These are phyloP conservation scores for Oncorhynchus kisutch DNA, from an alignment of 2,113 vertebrate genomes.

Conservation along the genomic window DNA sequence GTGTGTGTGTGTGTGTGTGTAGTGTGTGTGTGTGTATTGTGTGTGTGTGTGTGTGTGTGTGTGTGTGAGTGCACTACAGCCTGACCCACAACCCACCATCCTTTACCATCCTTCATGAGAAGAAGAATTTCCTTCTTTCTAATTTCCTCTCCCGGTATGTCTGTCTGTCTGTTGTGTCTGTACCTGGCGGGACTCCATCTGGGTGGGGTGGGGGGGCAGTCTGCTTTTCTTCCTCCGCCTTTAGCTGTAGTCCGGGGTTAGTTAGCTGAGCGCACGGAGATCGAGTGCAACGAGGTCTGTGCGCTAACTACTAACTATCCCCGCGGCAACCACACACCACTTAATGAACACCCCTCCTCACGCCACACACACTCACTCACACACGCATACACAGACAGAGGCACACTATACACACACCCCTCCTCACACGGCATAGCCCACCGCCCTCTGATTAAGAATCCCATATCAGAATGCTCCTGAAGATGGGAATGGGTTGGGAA, in stretches of 20 bases:
- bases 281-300: background rate
- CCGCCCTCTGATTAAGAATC: constrained; percentile 21
- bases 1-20: too few relatives aligned
- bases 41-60: too few relatives aligned
- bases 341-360: constrained; percentile 7
- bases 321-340: background rate
- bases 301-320: background rate
- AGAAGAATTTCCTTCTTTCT: background rate
- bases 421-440: too few relatives aligned
- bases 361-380: too few relatives aligned
- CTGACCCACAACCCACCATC: background rate
- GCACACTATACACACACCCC: too few relatives aligned
- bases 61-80: too few relatives aligned
- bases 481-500: too few relatives aligned
- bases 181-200: background rate
- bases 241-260: background rate
- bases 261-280: background rate
- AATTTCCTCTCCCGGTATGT: background rate
- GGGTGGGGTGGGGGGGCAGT: background rate
- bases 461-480: background rate
- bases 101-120: too few relatives aligned
- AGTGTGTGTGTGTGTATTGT: too few relatives aligned
- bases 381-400: too few relatives aligned
- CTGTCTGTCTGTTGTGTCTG: background rate
- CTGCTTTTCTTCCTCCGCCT: background rate